Percentiles rank a stretch among this genome's conserved stretches.
Evolutionary conservation across 2,888 invertebrate species (phyloP).

Genomic region (Glaucopsyche alexis): DNA sequence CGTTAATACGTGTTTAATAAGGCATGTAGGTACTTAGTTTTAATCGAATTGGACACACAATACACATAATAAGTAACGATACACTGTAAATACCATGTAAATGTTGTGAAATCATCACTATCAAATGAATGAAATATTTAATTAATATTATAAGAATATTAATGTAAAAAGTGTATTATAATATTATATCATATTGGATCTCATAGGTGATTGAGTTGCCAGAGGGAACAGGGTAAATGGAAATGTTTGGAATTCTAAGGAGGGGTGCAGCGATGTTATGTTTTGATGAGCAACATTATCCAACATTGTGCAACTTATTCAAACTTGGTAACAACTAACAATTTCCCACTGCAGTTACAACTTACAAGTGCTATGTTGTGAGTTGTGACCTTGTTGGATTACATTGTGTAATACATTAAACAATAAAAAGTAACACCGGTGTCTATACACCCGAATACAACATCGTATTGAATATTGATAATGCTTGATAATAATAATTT

Average conservation of each 20-base stretch:
- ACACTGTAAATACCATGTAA: neutral
- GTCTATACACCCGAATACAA: neutral
- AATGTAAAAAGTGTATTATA: neutral
- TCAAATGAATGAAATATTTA: neutral
- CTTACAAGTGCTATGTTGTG: neutral
- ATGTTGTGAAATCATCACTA: neutral
- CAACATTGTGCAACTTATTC: neutral
- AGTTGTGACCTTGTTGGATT: neutral
- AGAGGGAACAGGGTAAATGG: conserved; percentile 37
- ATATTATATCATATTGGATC: conserved; percentile 29
- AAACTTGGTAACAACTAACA: neutral
- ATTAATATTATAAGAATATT: neutral
- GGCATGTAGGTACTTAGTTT: no score
- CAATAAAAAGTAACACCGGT: neutral
- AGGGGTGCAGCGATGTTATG: neutral
- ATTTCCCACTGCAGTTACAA: neutral
- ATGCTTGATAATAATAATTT: conserved; percentile 7
- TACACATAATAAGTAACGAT: neutral
- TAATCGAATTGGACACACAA: neutral
- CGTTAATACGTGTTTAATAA: no score
- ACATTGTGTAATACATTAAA: neutral
- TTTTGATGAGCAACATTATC: neutral
- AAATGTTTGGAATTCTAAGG: conserved; percentile 16
- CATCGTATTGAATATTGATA: neutral
- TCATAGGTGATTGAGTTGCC: conserved; percentile 35